These are phyloP conservation scores for Scolopax bukidnonensis DNA, from an alignment of 2,797 vertebrate genomes.

Conservation along the genomic window DNA sequence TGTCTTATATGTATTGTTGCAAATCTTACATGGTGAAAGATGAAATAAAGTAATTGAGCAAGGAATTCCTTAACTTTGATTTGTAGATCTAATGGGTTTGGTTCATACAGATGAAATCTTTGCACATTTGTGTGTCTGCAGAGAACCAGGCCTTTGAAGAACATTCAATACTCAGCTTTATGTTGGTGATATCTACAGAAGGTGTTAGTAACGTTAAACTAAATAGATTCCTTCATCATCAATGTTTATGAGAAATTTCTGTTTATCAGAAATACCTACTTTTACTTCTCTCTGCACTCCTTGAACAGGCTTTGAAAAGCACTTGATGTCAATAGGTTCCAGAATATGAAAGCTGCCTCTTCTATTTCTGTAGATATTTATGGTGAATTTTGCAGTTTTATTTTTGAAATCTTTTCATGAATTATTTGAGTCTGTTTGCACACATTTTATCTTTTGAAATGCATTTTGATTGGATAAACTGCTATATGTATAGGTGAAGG, in stretches of 20 bases:
- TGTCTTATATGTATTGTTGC: neutral
- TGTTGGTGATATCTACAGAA: neutral
- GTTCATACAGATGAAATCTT: neutral
- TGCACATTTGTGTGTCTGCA: neutral
- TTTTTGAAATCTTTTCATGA: neutral
- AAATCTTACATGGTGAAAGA: neutral
- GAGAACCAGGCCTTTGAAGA: neutral
- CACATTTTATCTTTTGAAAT: neutral
- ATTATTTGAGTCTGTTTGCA: neutral
- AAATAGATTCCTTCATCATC: neutral
- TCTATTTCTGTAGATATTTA: neutral
- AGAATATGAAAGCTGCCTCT: neutral
- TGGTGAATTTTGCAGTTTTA: neutral
- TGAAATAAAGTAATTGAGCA: neutral
- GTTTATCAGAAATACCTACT: neutral
- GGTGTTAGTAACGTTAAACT: neutral
- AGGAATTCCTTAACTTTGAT: neutral
- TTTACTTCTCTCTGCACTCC: neutral
- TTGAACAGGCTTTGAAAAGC: neutral
- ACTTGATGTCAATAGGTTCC: neutral
- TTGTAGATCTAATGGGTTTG: neutral
- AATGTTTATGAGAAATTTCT: neutral
- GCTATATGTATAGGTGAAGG: neutral
- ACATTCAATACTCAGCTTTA: neutral
- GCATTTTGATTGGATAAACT: neutral